Percentiles rank a stretch among this genome's conserved stretches.
Evolutionary conservation across 2,888 invertebrate genomes (phyloP).

Genomic region (Himalopsyche kuldschensis): DNA sequence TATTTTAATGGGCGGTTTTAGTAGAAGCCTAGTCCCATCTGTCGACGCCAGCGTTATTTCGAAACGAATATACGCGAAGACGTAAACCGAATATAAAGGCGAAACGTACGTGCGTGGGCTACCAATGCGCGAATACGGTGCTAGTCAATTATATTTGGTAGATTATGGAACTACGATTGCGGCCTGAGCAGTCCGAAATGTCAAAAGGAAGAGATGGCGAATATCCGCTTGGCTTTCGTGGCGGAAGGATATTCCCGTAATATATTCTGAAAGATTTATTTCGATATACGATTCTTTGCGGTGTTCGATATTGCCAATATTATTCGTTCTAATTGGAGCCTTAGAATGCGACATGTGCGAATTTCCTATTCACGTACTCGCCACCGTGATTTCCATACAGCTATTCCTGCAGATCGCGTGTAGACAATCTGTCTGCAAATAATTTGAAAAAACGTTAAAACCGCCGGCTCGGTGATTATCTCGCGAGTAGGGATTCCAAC

Average conservation of each 20-base stretch:
- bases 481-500: too few relatives aligned
- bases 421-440: too few relatives aligned
- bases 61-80: background rate
- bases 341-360: too few relatives aligned
- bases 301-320: background rate
- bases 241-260: background rate
- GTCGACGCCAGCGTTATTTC: background rate
- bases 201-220: background rate
- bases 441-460: too few relatives aligned
- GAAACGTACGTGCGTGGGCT: background rate
- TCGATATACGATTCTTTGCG: background rate
- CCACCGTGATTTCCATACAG: too few relatives aligned
- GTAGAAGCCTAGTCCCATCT: background rate
- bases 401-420: too few relatives aligned
- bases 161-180: background rate
- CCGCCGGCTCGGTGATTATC: too few relatives aligned
- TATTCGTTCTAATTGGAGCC: background rate
- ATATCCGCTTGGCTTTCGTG: background rate
- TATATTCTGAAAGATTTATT: background rate
- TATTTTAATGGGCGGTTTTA: background rate
- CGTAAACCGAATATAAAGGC: background rate
- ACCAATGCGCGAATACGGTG: background rate
- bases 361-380: too few relatives aligned
- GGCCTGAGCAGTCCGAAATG: background rate
- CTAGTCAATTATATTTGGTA: background rate